A percentile compares a stretch with the other conserved stretches of the same genome.
phyloP scores from a whole-genome alignment of 1,140 invertebrate species.

The Phenacoccus solenopsis region DNA sequence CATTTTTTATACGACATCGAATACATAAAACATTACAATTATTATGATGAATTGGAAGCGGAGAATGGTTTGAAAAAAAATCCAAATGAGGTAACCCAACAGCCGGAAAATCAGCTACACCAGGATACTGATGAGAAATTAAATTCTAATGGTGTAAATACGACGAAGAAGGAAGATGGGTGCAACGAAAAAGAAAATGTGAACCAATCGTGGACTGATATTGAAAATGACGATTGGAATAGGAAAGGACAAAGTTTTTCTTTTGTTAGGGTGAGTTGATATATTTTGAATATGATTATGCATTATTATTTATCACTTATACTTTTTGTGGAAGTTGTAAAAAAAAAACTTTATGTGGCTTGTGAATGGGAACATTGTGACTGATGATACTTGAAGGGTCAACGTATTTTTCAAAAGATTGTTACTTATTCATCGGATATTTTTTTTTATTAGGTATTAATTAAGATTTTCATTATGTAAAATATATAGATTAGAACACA shows the following conservation, averaged over 20 bases:
- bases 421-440: too few species aligned
- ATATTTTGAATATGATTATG: too few species aligned
- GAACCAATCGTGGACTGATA: not conserved
- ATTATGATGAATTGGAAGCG: not conserved
- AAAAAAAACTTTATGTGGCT: too few species aligned
- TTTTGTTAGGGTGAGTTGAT: not conserved
- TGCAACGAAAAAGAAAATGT: not conserved
- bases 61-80: not conserved
- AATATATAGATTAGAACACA: too few species aligned
- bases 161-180: not conserved
- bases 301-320: too few species aligned
- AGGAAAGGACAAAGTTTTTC: not conserved
- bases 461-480: too few species aligned
- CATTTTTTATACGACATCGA: slow-evolving; percentile 6
- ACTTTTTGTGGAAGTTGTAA: too few species aligned
- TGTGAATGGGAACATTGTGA: too few species aligned
- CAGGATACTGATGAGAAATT: not conserved
- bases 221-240: not conserved
- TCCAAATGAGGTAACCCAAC: not conserved
- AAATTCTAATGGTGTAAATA: not conserved
- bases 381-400: too few species aligned
- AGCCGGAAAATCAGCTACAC: too few species aligned
- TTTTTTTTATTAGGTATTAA: too few species aligned
- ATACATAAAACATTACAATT: slow-evolving; percentile 8
- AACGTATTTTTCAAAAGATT: too few species aligned